Percentiles rank a stretch among this genome's conserved stretches.
phyloP scores from a whole-genome alignment of 2,888 invertebrate genomes.

The Baccha elongata region DNA sequence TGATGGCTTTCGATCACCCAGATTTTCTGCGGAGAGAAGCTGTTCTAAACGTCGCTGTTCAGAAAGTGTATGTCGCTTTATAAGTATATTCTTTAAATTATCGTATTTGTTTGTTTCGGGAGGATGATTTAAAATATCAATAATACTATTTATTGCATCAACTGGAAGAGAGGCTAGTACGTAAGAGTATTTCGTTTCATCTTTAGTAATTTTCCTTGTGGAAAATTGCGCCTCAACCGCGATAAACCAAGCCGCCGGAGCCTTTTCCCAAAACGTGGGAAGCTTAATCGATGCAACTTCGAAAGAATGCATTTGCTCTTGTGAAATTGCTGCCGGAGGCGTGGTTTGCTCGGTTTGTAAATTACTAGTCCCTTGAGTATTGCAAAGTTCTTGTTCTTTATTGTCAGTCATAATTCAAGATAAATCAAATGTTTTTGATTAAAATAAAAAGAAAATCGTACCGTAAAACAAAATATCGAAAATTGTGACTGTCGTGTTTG shows the following conservation, averaged over 20 bases:
- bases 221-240: slow-evolving; percentile 24
- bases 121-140: slow-evolving; percentile 10
- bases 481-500: no score
- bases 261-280: slow-evolving; percentile 23
- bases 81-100: background rate
- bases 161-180: background rate
- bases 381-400: no score
- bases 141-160: no score
- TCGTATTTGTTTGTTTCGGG: slow-evolving; percentile 7
- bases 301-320: background rate
- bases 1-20: no score
- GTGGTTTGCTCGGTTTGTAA: background rate
- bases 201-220: slow-evolving; percentile 8
- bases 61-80: slow-evolving; percentile 9
- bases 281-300: slow-evolving; percentile 5
- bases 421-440: no score
- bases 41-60: background rate
- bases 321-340: background rate
- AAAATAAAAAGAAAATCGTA: no score
- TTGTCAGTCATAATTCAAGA: no score
- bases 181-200: slow-evolving; percentile 3
- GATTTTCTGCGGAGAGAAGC: no score
- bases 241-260: slow-evolving; percentile 13
- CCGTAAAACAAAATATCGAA: no score
- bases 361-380: no score